Base-by-base conservation (phyloP, 2,888 invertebrate species). In the Crepidodera aurea region DNA sequence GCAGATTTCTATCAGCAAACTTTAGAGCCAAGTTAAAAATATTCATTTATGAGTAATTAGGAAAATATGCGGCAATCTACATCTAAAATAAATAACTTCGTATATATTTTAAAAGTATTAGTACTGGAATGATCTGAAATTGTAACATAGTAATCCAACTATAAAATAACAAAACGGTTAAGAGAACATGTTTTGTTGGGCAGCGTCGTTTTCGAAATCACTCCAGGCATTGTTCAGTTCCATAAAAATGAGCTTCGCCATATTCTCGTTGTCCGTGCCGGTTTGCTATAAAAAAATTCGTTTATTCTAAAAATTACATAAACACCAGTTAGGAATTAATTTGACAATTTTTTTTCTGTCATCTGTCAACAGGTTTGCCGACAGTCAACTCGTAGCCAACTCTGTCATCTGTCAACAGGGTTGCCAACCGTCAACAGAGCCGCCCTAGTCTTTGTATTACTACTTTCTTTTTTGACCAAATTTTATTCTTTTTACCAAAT, bases 181-280 rank as follows among this genome's bases (percentile, higher is more conserved):
- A 58, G 72, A 69, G 82, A 90, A 90, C 82, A 89, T 83, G 76
- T 91, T 92, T 60, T 77, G 75, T 79, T 93, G 92, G 69, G 90
- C 87, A 62, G 89, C 84, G 80, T 93, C 93, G 77, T 89, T 91
- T 80, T 96, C 96, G 82, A 99, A 99, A 78, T 97, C 95, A 73
- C 90, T 92, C 97, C 98, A 99, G 15, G 98, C 98, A 80, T 98
- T 98, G 83, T 98, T 99, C 70, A 99, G 84, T 83, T 99, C 98
- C 90, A 98, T 96, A 83, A 99, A 99, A 77, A 99, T 94, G 80
- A 97, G 84, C 83, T 94, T 96, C 6, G 99, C 98, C 73, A 98
- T 85, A 72, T 91, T 90, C 82, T 98, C 96, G 79, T 98, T 92
- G 19, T 91, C 89, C 2, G 94, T 94, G 27, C 96, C 97, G 76